phyloP scores from a whole-genome alignment of 2,113 vertebrate genomes.

The Dascyllus trimaculatus region DNA sequence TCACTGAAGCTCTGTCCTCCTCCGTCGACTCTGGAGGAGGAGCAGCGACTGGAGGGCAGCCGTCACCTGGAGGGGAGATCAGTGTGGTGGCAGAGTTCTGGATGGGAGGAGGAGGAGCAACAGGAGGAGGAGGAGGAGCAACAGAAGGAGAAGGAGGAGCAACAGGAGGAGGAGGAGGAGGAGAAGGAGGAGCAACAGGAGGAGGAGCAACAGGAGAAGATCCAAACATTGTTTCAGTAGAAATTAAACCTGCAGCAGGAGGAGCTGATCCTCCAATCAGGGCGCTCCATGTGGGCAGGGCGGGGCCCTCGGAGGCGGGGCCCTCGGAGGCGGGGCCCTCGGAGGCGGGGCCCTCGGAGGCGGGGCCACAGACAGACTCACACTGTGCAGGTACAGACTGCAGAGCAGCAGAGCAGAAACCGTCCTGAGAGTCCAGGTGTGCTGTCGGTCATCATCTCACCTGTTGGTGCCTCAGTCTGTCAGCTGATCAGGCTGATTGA shows the following conservation, averaged over 20 bases:
- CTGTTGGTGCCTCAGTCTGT: constrained; percentile 38
- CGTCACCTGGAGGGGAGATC: constrained; percentile 31
- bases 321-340: constrained; percentile 20
- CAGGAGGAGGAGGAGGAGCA: constrained; percentile 14
- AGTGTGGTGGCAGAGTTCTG: constrained; percentile 73
- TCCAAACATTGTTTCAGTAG: constrained; percentile 69
- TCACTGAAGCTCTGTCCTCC: constrained; percentile 87
- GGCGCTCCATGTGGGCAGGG: constrained; percentile 14
- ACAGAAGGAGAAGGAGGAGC: constrained; percentile 8
- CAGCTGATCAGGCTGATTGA: constrained; percentile 37
- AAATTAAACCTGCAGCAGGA: constrained; percentile 60
- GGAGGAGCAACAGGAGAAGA: constrained; percentile 8
- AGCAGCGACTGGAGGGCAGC: background rate
- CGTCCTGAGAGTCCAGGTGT: constrained; percentile 70
- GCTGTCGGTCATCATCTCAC: constrained; percentile 7
- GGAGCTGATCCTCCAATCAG: constrained; percentile 20
- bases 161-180: constrained; percentile 27
- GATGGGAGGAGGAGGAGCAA: constrained; percentile 35
- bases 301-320: background rate
- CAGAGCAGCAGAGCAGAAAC: constrained; percentile 34
- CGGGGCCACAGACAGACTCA: constrained; percentile 64
- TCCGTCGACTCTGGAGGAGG: constrained; percentile 46
- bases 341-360: constrained; percentile 17
- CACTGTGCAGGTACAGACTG: constrained; percentile 61
- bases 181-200: background rate